Conservation (phyloP, 2,888 invertebrate species). For the Leucoma salicis region DNA sequence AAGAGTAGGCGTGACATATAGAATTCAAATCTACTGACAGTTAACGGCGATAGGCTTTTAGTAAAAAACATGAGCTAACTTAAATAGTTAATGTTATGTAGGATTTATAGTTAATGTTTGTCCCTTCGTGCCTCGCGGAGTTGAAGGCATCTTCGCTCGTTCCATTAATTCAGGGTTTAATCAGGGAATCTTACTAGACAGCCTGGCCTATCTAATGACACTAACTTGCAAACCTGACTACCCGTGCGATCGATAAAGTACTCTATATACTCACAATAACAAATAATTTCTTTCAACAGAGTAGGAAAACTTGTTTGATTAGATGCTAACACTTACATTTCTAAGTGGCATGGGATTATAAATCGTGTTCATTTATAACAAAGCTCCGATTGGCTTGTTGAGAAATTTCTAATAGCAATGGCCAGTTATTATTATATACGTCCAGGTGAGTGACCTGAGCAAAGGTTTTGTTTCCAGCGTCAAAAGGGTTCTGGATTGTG, state of each 20-base stretch:
- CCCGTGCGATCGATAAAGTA: slow-evolving; percentile 23
- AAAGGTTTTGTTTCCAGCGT: slow-evolving; percentile 57
- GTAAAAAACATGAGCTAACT: no score
- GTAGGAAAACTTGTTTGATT: slow-evolving; percentile 60
- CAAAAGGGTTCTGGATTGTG: slow-evolving; percentile 19
- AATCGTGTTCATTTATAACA: slow-evolving; percentile 21
- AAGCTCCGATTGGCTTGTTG: slow-evolving; percentile 28
- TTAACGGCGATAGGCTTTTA: no score
- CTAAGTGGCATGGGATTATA: slow-evolving; percentile 13
- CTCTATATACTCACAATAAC: slow-evolving; percentile 21
- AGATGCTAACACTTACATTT: slow-evolving; percentile 49
- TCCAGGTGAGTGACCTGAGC: slow-evolving; percentile 60
- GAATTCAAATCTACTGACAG: no score
- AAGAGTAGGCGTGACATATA: no score
- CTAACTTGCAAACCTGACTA: slow-evolving; percentile 51
- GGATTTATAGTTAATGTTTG: background rate
- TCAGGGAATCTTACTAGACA: slow-evolving; percentile 58
- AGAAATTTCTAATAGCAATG: slow-evolving; percentile 46
- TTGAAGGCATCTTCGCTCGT: slow-evolving; percentile 6
- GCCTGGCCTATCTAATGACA: slow-evolving; percentile 55
- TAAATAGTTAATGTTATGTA: no score
- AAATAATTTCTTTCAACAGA: slow-evolving; percentile 25
- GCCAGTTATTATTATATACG: no score
- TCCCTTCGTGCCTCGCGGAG: background rate
- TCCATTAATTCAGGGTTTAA: slow-evolving; percentile 30